Evolutionary conservation across 1,140 invertebrate genomes (phyloP), one percentile per base, ranked within the genome.

Genomic region (Drosophila repletoides): DNA sequence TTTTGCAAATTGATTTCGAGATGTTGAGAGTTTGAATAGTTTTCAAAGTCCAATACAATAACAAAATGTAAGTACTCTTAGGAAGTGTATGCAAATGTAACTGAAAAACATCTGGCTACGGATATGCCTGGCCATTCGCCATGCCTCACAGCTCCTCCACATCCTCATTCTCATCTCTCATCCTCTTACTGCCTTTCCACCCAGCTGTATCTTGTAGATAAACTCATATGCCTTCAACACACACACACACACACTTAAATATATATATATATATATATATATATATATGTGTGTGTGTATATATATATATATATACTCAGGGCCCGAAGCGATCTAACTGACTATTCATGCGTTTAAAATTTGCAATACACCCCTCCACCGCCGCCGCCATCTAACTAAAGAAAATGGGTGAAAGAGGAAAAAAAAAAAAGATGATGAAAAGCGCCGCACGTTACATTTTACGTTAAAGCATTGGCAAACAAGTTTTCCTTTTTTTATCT

Each of bases 341-440:
- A 76, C 77, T 83, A 83, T 83, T 81, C 77, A 81, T 83, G 77
- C 77, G 77, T 83, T 73, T 83, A 53, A 77, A 83, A 81, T 74
- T 83, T 84, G 71, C 77, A 77, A 83, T 64, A 83, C 61, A 81
- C 66, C 59, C 76, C 38, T 6, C 1, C 17, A 15, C 9, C 17
- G 3, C 28, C 45, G 14, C 41, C 24, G n/a, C n/a, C n/a, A n/a
- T n/a, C 24, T 7, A 15, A n/a, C n/a, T n/a, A 52, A 41, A 41
- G 55, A 26, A 48, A 41, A 38, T 21, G 28, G 0, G n/a, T 6
- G 24, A 60, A 38, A 29, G 41, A 49, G 43, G 34, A 15, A 21
- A 34, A 22, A 36, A 45, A 21, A 21, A 24, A 29, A 34, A 52
- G 48, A 63, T 69, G 76, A 79, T 79, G 75, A 79, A 79, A 80